These are phyloP conservation scores for Pseudachorutes palmiensis DNA, from an alignment of 1,140 invertebrate species.

Conservation along the genomic window DNA sequence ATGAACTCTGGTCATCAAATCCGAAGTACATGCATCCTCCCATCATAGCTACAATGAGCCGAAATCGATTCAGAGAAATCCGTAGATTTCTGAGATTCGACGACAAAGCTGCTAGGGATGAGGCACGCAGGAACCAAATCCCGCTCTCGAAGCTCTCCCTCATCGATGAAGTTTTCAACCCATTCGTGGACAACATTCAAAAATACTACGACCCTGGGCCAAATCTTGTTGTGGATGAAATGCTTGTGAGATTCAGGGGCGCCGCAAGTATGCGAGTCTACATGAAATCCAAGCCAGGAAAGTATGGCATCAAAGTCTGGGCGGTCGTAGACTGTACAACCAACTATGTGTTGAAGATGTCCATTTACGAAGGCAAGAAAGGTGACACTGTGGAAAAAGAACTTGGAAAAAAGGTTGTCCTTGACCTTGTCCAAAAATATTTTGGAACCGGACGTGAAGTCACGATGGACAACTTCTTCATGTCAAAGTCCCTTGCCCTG, in stretches of 20 bases:
- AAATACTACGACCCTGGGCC: not conserved
- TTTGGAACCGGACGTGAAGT: not conserved
- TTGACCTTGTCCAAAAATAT: not conserved
- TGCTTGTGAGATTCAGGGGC: not conserved
- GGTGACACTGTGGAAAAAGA: not conserved
- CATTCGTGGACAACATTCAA: not conserved
- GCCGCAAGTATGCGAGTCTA: slow-evolving; percentile 1
- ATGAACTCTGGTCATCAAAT: not conserved
- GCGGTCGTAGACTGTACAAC: slow-evolving; percentile 29
- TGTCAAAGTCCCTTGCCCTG: not conserved
- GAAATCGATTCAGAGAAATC: not conserved
- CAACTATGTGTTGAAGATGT: not conserved
- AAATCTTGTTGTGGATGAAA: not conserved
- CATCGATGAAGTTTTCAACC: not conserved
- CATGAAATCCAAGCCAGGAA: slow-evolving; percentile 10
- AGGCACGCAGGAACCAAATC: not conserved
- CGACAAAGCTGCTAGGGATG: not conserved
- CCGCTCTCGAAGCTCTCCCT: not conserved
- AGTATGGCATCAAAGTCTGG: slow-evolving; percentile 40
- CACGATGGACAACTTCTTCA: slow-evolving; percentile 14
- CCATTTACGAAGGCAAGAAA: not conserved
- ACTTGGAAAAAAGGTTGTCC: not conserved
- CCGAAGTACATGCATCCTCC: not conserved
- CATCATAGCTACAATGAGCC: not conserved
- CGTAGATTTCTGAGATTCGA: not conserved